Evolutionary conservation across 2,888 invertebrate genomes (phyloP), one percentile per base, ranked within the genome.

Genomic region (Drosophila siamana): DNA sequence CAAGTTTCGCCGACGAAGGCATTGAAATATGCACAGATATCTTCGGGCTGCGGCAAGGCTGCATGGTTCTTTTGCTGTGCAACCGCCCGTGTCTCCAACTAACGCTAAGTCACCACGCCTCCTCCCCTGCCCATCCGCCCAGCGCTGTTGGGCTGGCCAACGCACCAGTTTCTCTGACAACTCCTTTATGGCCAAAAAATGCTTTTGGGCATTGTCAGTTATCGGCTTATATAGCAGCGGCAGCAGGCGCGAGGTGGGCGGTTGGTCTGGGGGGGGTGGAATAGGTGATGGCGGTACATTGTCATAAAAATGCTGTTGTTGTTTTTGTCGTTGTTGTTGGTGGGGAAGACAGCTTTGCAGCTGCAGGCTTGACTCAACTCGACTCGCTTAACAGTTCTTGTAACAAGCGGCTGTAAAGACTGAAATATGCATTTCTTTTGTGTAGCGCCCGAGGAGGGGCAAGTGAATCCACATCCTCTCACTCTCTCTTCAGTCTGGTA

Each of bases 201-300:
- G 82, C 87, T 84, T 81, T 86, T 81, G 87, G 83, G 82, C 83
- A 84, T 84, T 84, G 83, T 86, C 87, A 84, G 83, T 79, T 84
- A 84, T 84, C 83, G 85, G 83, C 83, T 84, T 86, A 82, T 63
- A n/a, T n/a, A 51, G 71, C 63, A 72, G 61, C 46, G 65, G 65
- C 54, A 46, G 46, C 33, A 54, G 60, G 38, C 22, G 48, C 38
- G 28, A 1, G 19, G 15, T 30, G 36, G 13, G 19, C 22, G 47
- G n/a, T n/a, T n/a, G n/a, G n/a, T n/a, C n/a, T n/a, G n/a, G n/a
- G n/a, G n/a, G n/a, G n/a, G n/a, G n/a, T n/a, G n/a, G n/a, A n/a
- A n/a, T n/a, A n/a, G n/a, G n/a, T n/a, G n/a, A 8, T 24, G 47
- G 13, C 16, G 7, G 28, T n/a, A n/a, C 79, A 84, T 86, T 84